phyloP scores from a whole-genome alignment of 1,140 invertebrate species.

The Galleria mellonella region DNA sequence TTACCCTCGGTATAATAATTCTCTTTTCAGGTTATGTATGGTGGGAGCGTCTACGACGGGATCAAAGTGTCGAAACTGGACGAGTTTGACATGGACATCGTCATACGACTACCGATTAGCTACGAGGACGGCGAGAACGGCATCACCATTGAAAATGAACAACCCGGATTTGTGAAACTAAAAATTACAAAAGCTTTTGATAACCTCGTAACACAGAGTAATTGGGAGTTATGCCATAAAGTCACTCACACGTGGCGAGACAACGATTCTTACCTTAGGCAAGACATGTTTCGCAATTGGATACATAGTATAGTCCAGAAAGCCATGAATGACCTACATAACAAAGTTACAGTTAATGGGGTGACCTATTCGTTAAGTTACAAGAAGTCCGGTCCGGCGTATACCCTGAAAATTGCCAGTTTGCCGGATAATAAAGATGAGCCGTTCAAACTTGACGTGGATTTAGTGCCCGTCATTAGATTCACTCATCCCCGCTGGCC shows the following conservation, averaged over 20 bases:
- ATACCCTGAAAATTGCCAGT: conserved; percentile 50
- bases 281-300: conserved; percentile 62
- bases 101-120: conserved; percentile 62
- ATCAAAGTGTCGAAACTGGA: conserved; percentile 70
- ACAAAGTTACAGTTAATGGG: conserved; percentile 28
- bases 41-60: conserved; percentile 74
- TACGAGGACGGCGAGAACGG: conserved; percentile 32
- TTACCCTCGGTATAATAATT: too few species aligned
- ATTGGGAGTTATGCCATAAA: conserved; percentile 49
- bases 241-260: conserved; percentile 48
- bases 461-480: conserved; percentile 66
- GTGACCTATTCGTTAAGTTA: conserved; percentile 40
- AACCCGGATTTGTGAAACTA: conserved; percentile 41
- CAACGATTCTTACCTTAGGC: conserved; percentile 47
- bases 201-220: conserved; percentile 40
- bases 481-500: conserved; percentile 47
- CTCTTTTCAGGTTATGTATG: conserved; percentile 53
- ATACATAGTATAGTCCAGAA: conserved; percentile 52
- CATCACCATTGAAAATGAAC: conserved; percentile 46
- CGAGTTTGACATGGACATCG: conserved; percentile 75
- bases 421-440: conserved; percentile 6
- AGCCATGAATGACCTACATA: conserved; percentile 31
- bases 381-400: conserved; percentile 65
- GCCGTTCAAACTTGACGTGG: conserved; percentile 46
- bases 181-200: conserved; percentile 42